phyloP scores from a whole-genome alignment of 2,888 invertebrate genomes.

The Oscheius myriophilus region DNA sequence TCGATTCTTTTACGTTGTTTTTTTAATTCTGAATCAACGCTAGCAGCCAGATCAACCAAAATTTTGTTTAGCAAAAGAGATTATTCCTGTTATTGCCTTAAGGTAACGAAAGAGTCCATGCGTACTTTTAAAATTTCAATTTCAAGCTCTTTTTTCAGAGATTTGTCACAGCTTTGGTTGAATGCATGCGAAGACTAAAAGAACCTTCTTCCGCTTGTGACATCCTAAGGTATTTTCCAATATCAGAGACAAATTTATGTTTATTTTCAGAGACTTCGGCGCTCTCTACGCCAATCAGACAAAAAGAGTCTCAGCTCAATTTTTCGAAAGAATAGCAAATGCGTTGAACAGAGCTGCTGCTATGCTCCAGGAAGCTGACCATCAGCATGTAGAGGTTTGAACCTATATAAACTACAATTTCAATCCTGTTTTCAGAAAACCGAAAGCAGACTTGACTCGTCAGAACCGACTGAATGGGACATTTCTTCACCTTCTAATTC shows the following conservation, averaged over 20 bases:
- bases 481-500: constrained; percentile 22
- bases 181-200: constrained; percentile 51
- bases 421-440: constrained; percentile 33
- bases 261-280: constrained; percentile 44
- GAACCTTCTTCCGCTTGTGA: constrained; percentile 51
- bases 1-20: no score
- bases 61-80: no score
- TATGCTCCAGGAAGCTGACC: constrained; percentile 56
- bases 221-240: constrained; percentile 35
- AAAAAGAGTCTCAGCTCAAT: constrained; percentile 55
- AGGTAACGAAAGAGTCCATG: no score
- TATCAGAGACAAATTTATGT: neutral
- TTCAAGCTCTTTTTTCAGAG: constrained; percentile 46
- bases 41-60: no score
- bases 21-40: no score
- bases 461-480: constrained; percentile 15
- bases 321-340: constrained; percentile 56
- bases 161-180: constrained; percentile 49
- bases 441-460: constrained; percentile 34
- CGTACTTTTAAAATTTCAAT: no score
- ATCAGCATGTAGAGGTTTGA: constrained; percentile 50
- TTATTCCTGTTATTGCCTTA: no score
- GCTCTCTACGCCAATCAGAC: constrained; percentile 47
- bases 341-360: constrained; percentile 53
- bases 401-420: neutral